phyloP scores from a whole-genome alignment of 2,888 invertebrate genomes.

The Lathronympha strigana region DNA sequence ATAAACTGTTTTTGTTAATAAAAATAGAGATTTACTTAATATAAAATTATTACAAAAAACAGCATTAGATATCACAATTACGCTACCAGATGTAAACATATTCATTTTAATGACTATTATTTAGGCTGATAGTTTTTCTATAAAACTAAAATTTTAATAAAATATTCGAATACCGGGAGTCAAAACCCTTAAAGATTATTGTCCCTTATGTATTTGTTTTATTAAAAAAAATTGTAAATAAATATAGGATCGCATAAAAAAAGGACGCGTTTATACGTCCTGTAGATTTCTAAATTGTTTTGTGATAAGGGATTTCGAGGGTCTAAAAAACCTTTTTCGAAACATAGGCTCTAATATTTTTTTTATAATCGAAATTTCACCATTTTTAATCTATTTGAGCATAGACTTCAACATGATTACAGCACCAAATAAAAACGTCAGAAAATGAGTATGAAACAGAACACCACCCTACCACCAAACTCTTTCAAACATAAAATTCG shows the following conservation, averaged over 20 bases:
- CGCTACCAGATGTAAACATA: slow-evolving; percentile 12
- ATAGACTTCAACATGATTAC: neutral
- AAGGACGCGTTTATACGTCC: too few relatives aligned
- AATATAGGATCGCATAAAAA: too few relatives aligned
- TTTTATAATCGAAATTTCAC: neutral
- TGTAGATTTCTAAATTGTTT: too few relatives aligned
- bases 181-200: too few relatives aligned
- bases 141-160: neutral
- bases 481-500: slow-evolving; percentile 12
- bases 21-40: slow-evolving; percentile 23
- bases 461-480: slow-evolving; percentile 17
- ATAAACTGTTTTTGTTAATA: neutral
- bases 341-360: too few relatives aligned
- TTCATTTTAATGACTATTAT: slow-evolving; percentile 13
- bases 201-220: too few relatives aligned
- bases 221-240: too few relatives aligned
- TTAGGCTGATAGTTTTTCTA: neutral
- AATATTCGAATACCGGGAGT: too few relatives aligned
- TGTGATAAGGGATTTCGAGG: too few relatives aligned
- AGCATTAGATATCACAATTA: slow-evolving; percentile 25
- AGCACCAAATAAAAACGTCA: slow-evolving; percentile 7
- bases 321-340: too few relatives aligned
- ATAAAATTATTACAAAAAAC: slow-evolving; percentile 1
- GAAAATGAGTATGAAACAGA: slow-evolving; percentile 15
- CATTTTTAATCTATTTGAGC: neutral